Percentiles rank a stretch among this genome's conserved stretches.
phyloP scores from a whole-genome alignment of 1,140 invertebrate genomes.

The Agrypnia vestita region DNA sequence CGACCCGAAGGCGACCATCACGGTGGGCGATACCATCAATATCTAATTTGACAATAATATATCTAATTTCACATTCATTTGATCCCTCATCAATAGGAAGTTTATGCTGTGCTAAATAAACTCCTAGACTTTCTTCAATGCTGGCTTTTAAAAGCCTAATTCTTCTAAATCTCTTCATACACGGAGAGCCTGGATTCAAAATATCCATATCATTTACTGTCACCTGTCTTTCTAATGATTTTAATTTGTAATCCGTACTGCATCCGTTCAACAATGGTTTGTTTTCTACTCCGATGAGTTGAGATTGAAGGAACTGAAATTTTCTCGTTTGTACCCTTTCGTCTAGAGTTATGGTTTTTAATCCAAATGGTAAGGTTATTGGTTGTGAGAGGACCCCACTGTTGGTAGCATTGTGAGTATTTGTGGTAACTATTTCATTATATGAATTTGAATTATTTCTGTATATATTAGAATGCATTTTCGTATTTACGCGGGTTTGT shows the following conservation, averaged over 20 bases:
- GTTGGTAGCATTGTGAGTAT: neutral
- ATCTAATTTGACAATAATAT: slow-evolving; percentile 88
- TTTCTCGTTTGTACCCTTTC: slow-evolving; percentile 72
- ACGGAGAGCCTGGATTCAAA: slow-evolving; percentile 67
- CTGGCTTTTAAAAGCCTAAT: slow-evolving; percentile 75
- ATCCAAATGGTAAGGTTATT: slow-evolving; percentile 69
- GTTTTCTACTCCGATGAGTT: slow-evolving; percentile 64
- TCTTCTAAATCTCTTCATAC: slow-evolving; percentile 74
- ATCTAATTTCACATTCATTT: slow-evolving; percentile 78
- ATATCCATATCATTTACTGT: slow-evolving; percentile 64
- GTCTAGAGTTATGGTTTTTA: slow-evolving; percentile 71
- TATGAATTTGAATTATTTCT: slow-evolving; percentile 13
- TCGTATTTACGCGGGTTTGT: neutral
- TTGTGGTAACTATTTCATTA: neutral
- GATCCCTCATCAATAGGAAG: slow-evolving; percentile 70
- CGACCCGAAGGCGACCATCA: slow-evolving; percentile 85
- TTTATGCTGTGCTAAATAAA: slow-evolving; percentile 80
- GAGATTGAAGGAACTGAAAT: slow-evolving; percentile 70
- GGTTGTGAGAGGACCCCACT: slow-evolving; percentile 44
- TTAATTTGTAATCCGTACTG: slow-evolving; percentile 51
- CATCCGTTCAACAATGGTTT: slow-evolving; percentile 43
- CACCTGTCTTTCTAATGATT: slow-evolving; percentile 54
- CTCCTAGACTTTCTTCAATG: slow-evolving; percentile 79
- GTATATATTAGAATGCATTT: slow-evolving; percentile 13
- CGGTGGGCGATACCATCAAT: slow-evolving; percentile 86